A percentile compares a stretch with the other conserved stretches of the same genome.
phyloP scores from a whole-genome alignment of 2,797 vertebrate species.

The Brachyrhaphis roseni region DNA sequence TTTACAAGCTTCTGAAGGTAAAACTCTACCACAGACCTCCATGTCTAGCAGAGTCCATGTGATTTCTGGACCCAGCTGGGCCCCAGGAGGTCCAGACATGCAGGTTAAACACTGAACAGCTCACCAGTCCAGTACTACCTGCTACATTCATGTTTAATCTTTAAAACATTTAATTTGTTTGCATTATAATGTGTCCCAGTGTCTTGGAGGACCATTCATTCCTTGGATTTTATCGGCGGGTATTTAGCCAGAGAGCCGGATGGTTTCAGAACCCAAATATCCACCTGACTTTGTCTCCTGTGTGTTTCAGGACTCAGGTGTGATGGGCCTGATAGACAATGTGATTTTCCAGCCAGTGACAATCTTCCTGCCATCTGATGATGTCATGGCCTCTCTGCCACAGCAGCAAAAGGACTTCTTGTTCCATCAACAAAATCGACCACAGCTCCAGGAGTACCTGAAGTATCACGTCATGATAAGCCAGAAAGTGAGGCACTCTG shows the following conservation, averaged over 20 bases:
- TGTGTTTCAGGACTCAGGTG: constrained; percentile 81
- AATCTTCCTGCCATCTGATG: constrained; percentile 89
- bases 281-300: neutral
- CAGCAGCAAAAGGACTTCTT: constrained; percentile 88
- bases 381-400: constrained; percentile 80
- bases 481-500: constrained; percentile 46
- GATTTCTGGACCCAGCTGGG: neutral
- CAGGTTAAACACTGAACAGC: neutral
- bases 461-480: constrained; percentile 89
- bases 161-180: neutral
- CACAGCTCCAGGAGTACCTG: constrained; percentile 85
- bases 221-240: neutral
- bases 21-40: constrained; percentile 9
- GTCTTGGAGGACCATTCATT: neutral
- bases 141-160: neutral
- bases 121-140: neutral
- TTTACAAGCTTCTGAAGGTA: constrained; percentile 89
- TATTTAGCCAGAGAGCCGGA: neutral
- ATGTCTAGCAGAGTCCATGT: neutral
- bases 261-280: neutral
- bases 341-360: constrained; percentile 85
- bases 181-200: neutral
- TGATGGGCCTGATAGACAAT: constrained; percentile 80
- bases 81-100: neutral
- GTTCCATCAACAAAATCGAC: constrained; percentile 80